A percentile compares a stretch with the other conserved stretches of the same genome.
These are phyloP conservation scores for Metridium senile DNA, from an alignment of 92 coral and sea anemone species.

Conservation along the genomic window DNA sequence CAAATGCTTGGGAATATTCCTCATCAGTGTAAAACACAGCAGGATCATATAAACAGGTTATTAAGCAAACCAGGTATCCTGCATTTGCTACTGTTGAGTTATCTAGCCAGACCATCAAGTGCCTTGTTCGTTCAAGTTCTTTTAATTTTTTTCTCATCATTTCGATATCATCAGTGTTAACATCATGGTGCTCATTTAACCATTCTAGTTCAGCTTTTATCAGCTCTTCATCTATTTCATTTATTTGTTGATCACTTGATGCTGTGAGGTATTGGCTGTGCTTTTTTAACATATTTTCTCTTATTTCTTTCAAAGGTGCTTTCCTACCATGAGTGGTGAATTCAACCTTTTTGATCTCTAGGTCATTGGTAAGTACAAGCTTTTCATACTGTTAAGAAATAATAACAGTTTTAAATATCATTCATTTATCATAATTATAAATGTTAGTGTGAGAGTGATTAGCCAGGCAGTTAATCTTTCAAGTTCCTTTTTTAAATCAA, in stretches of 20 bases:
- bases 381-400: conserved; percentile 47
- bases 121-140: conserved; percentile 34
- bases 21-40: conserved; percentile 40
- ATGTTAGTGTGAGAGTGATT: too few relatives aligned
- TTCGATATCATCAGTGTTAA: neutral
- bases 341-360: too few relatives aligned
- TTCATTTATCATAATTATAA: neutral
- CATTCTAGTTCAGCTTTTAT: too few relatives aligned
- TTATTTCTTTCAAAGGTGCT: too few relatives aligned
- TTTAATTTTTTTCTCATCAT: conserved; percentile 37
- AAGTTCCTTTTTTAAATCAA: too few relatives aligned
- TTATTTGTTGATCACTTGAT: neutral
- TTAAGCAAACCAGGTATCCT: conserved; percentile 33
- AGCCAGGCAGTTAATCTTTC: too few relatives aligned
- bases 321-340: conserved; percentile 46
- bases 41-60: conserved; percentile 36
- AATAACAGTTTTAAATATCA: neutral
- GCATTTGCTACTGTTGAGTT: conserved; percentile 46
- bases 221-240: neutral
- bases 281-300: conserved; percentile 22
- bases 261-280: conserved; percentile 25
- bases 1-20: conserved; percentile 27
- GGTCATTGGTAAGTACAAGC: conserved; percentile 45
- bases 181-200: neutral
- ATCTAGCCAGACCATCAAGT: conserved; percentile 47